Conservation (phyloP, 2,888 invertebrate species). For the Trachelus stipa region DNA sequence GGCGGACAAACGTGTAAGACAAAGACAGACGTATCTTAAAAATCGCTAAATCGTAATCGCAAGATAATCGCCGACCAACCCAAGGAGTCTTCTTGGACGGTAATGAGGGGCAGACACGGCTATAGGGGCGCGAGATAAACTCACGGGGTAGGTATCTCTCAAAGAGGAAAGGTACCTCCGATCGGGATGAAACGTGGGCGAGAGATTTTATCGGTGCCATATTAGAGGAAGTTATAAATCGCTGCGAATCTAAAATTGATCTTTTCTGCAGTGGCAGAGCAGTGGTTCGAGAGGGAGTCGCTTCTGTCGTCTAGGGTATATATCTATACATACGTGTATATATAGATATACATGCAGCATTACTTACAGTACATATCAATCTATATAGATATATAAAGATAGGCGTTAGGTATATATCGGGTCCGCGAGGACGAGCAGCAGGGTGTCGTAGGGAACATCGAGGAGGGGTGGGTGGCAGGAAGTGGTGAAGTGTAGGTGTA, state of each 20-base stretch:
- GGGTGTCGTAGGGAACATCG: constrained; percentile 7
- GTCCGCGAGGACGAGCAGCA: constrained; percentile 18
- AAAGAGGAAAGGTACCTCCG: neutral
- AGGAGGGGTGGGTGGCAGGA: constrained; percentile 8
- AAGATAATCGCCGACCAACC: too few species aligned
- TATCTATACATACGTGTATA: too few species aligned
- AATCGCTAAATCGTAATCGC: too few species aligned
- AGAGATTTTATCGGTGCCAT: constrained; percentile 58
- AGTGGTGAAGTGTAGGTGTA: constrained; percentile 16
- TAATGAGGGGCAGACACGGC: too few species aligned
- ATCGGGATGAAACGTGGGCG: constrained; percentile 3
- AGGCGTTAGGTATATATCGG: constrained; percentile 28
- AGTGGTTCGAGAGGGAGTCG: constrained; percentile 11
- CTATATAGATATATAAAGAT: constrained; percentile 37
- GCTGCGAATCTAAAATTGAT: constrained; percentile 67
- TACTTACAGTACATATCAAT: constrained; percentile 26
- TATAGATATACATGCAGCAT: neutral
- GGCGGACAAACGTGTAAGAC: too few species aligned
- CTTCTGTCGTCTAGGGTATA: too few species aligned
- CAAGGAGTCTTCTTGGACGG: too few species aligned
- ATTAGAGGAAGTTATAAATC: constrained; percentile 68
- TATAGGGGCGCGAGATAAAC: too few species aligned
- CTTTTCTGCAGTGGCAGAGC: constrained; percentile 58
- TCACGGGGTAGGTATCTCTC: neutral
- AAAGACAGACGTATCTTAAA: too few species aligned